These are phyloP conservation scores for Rotaria socialis DNA, from an alignment of 2,888 invertebrate genomes.

Conservation along the genomic window DNA sequence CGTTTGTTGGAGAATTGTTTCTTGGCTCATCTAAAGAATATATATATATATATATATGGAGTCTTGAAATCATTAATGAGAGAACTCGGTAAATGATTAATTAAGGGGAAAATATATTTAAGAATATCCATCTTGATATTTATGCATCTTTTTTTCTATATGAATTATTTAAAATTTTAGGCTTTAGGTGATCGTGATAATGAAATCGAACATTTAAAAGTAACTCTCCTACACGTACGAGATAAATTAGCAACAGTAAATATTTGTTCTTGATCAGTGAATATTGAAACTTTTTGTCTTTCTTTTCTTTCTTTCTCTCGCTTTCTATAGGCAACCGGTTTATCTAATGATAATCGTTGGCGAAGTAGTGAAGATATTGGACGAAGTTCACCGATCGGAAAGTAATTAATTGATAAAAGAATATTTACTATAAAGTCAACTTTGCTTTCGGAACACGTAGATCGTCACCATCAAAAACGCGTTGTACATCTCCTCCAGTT, in stretches of 20 bases:
- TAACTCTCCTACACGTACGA: neutral
- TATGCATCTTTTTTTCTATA: too few relatives aligned
- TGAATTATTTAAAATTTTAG: neutral
- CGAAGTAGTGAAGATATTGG: neutral
- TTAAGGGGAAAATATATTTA: too few relatives aligned
- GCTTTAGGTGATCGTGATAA: neutral
- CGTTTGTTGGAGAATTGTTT: too few relatives aligned
- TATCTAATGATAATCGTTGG: neutral
- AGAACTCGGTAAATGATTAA: too few relatives aligned
- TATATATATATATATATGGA: too few relatives aligned
- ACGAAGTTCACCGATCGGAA: neutral
- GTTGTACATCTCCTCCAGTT: neutral
- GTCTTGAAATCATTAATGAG: too few relatives aligned
- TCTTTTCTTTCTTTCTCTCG: too few relatives aligned
- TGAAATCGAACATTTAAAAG: constrained; percentile 28
- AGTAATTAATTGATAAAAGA: neutral
- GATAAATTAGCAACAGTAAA: neutral
- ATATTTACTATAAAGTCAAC: too few relatives aligned
- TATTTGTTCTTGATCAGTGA: neutral
- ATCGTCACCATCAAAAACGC: neutral
- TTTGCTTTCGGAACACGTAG: neutral
- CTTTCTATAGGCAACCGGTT: neutral
- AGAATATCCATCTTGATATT: too few relatives aligned
- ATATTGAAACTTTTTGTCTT: neutral
- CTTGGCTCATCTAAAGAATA: too few relatives aligned